Conservation (phyloP, 2,797 vertebrate species). For the Tamandua tetradactyla region DNA sequence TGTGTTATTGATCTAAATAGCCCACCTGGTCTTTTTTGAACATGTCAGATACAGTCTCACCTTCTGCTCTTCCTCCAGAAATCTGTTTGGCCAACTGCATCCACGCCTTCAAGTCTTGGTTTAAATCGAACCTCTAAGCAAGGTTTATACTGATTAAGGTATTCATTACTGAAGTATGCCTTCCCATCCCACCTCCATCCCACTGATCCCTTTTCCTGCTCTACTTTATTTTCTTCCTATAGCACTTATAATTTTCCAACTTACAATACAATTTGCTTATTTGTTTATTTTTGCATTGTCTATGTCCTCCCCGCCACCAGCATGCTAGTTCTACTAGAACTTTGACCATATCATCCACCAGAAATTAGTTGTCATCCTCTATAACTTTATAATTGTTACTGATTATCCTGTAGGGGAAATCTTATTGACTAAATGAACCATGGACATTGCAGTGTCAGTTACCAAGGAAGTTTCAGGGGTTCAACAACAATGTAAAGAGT, state of each 20-base stretch:
- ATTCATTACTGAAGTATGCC: background rate
- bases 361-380: background rate
- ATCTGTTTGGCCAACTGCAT: background rate
- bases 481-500: background rate
- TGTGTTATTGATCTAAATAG: background rate
- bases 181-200: background rate
- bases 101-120: background rate
- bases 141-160: background rate
- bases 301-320: background rate
- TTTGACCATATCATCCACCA: background rate
- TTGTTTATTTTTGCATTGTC: background rate
- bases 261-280: no score
- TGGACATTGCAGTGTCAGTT: background rate
- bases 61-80: background rate
- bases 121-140: background rate
- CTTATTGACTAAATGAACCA: background rate
- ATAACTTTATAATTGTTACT: background rate
- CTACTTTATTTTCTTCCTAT: background rate
- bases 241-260: background rate
- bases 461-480: background rate
- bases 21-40: background rate
- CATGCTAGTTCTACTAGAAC: background rate
- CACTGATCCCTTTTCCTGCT: background rate
- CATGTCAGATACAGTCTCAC: background rate
- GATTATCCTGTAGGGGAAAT: background rate